Evolutionary conservation across 2,888 invertebrate genomes (phyloP).

Genomic region (Nymphalis c-album): DNA sequence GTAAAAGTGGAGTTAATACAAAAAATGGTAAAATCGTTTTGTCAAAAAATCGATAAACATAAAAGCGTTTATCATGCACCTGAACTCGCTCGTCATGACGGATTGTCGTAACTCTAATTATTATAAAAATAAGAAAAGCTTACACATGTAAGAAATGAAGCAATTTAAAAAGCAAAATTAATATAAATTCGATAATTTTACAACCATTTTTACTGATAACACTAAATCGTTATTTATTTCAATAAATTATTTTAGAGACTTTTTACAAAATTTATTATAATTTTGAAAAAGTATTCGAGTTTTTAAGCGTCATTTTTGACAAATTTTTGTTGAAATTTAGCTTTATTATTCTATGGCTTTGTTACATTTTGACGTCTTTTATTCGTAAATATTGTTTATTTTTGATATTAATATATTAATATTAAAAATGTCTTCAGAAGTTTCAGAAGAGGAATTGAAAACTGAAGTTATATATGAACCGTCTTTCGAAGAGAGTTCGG

Average conservation of each 20-base stretch:
- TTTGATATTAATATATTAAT: constrained; percentile 1
- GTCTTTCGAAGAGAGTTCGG: constrained; percentile 51
- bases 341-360: no score
- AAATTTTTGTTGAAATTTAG: not conserved
- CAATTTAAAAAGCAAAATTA: no score
- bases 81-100: no score
- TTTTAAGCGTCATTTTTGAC: not conserved
- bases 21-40: no score
- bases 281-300: not conserved
- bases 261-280: not conserved
- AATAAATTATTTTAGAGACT: not conserved
- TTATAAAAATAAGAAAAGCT: no score
- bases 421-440: constrained; percentile 40
- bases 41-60: no score
- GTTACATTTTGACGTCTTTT: constrained; percentile 12
- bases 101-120: no score
- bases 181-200: no score
- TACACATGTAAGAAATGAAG: no score
- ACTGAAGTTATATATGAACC: constrained; percentile 40
- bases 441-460: constrained; percentile 32
- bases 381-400: constrained; percentile 31
- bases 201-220: no score
- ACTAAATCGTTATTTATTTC: not conserved
- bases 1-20: no score
- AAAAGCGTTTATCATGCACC: no score